These are phyloP conservation scores for Sander vitreus DNA, from an alignment of 2,113 vertebrate genomes.

Conservation along the genomic window DNA sequence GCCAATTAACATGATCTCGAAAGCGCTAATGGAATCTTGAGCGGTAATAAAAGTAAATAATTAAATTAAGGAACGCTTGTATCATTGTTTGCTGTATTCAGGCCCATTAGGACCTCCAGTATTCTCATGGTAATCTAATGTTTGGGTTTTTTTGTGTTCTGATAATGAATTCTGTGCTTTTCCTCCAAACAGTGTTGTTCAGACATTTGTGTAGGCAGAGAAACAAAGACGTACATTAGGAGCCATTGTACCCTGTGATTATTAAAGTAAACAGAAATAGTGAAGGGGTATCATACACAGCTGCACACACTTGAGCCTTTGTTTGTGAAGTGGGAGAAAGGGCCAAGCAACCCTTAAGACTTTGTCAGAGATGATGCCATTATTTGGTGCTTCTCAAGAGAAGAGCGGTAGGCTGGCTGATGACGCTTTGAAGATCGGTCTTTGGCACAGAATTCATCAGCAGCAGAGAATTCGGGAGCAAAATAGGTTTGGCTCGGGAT, in stretches of 20 bases:
- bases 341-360: slow-evolving; percentile 79
- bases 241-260: slow-evolving; percentile 74
- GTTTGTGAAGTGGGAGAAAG: slow-evolving; percentile 73
- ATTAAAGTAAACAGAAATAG: slow-evolving; percentile 83
- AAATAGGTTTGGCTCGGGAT: slow-evolving; percentile 70
- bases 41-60: slow-evolving; percentile 80
- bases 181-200: slow-evolving; percentile 75
- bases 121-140: slow-evolving; percentile 82
- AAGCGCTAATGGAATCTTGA: slow-evolving; percentile 84
- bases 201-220: slow-evolving; percentile 81
- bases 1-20: slow-evolving; percentile 75
- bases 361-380: slow-evolving; percentile 71
- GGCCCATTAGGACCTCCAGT: slow-evolving; percentile 72
- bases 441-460: slow-evolving; percentile 49
- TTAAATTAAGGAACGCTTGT: slow-evolving; percentile 74
- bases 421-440: slow-evolving; percentile 77
- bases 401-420: slow-evolving; percentile 33
- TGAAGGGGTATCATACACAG: slow-evolving; percentile 76
- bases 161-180: slow-evolving; percentile 79
- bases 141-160: slow-evolving; percentile 62
- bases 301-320: slow-evolving; percentile 78
- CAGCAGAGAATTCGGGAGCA: slow-evolving; percentile 23
- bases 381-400: slow-evolving; percentile 71
- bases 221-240: slow-evolving; percentile 83
- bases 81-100: slow-evolving; percentile 74